Percentiles rank a stretch among this genome's conserved stretches.
These are phyloP conservation scores for Steatocranus sp. DNA, from an alignment of 2,797 vertebrate species.

Conservation along the genomic window DNA sequence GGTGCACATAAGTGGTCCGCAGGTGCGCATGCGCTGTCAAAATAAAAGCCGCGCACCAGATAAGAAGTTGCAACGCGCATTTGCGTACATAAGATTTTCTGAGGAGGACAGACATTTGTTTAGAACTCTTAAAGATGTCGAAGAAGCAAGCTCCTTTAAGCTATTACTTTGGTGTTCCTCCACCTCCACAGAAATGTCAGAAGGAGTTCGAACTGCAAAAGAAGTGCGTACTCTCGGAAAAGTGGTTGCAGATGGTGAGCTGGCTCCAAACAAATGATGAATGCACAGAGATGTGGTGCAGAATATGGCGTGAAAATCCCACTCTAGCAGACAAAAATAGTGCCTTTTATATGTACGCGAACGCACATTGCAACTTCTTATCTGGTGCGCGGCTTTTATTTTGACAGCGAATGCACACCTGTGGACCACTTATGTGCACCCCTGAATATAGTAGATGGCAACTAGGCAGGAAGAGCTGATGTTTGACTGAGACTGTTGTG, in stretches of 20 bases:
- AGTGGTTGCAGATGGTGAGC: fast-evolving
- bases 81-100: background rate
- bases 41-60: background rate
- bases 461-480: too few relatives aligned
- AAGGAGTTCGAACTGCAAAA: background rate
- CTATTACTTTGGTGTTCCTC: fast-evolving
- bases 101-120: background rate
- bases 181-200: background rate
- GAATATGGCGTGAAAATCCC: fast-evolving
- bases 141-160: background rate
- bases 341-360: fast-evolving
- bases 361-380: too few relatives aligned
- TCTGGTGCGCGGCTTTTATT: too few relatives aligned
- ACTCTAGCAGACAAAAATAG: background rate
- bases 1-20: background rate
- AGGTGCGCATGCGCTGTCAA: background rate
- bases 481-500: too few relatives aligned
- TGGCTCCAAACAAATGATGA: background rate
- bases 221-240: fast-evolving
- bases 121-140: background rate
- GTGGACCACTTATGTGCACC: too few relatives aligned
- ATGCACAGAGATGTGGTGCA: fast-evolving
- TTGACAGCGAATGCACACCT: too few relatives aligned
- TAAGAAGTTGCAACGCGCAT: fast-evolving
- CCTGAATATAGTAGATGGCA: too few relatives aligned